These are phyloP conservation scores for Sitta carolinensis DNA, from an alignment of 2,797 vertebrate species.

Conservation along the genomic window DNA sequence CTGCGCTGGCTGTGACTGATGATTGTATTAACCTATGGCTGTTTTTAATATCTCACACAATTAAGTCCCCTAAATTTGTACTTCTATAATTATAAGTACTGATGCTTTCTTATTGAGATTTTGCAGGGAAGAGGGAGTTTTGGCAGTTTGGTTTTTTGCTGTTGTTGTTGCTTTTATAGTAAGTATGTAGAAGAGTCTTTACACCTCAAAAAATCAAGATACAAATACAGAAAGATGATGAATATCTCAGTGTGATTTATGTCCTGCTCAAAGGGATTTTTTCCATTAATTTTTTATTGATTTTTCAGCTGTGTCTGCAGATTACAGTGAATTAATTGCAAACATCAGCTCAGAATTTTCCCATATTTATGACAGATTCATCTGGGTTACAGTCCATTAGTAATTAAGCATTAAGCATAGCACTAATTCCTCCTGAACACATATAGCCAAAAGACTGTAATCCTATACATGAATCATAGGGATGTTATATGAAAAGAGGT, in stretches of 20 bases:
- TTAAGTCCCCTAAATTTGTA: neutral
- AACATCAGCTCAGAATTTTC: conserved; percentile 17
- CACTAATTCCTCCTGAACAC: neutral
- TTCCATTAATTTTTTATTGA: conserved; percentile 17
- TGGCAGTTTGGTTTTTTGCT: accelerated
- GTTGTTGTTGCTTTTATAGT: neutral
- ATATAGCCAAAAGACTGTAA: neutral
- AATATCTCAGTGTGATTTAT: conserved; percentile 17
- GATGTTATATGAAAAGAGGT: neutral
- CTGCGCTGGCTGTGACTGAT: neutral
- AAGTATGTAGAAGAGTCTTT: neutral
- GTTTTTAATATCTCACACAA: neutral
- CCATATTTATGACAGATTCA: conserved; percentile 42
- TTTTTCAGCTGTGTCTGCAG: conserved; percentile 49
- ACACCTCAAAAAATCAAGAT: neutral
- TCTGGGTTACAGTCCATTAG: conserved; percentile 37
- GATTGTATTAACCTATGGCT: neutral
- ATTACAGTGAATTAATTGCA: conserved; percentile 55
- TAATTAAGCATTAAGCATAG: conserved; percentile 21
- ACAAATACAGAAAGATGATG: conserved; percentile 9
- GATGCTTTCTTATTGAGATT: neutral
- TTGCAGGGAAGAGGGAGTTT: neutral
- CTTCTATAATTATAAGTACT: neutral
- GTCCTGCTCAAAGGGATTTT: conserved; percentile 5
- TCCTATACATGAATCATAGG: neutral